These are phyloP conservation scores for Macrobrachium nipponense DNA, from an alignment of 1,140 invertebrate genomes.

Conservation along the genomic window DNA sequence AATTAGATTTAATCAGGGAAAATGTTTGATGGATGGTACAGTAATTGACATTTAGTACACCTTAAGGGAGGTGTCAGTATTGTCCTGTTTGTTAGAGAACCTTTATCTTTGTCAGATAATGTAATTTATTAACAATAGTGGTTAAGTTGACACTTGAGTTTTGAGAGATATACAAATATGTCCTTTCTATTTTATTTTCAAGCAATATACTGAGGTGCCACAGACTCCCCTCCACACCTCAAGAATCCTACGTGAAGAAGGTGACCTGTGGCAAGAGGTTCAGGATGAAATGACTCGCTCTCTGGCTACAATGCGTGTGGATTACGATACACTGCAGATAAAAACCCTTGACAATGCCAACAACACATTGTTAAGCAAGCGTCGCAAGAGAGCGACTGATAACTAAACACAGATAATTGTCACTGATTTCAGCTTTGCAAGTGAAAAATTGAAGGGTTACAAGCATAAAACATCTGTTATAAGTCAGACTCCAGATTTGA, in stretches of 20 bases:
- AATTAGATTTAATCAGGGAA: too few relatives aligned
- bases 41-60: too few relatives aligned
- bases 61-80: too few relatives aligned
- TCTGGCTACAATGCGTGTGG: constrained; percentile 91
- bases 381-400: constrained; percentile 69
- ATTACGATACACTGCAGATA: constrained; percentile 82
- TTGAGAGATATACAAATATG: neutral
- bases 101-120: too few relatives aligned
- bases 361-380: constrained; percentile 90
- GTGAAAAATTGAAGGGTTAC: too few relatives aligned
- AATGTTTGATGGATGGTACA: too few relatives aligned
- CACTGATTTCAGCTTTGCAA: too few relatives aligned
- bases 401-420: neutral
- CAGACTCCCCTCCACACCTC: constrained; percentile 93
- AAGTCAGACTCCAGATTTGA: too few relatives aligned
- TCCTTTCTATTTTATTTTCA: constrained; percentile 63
- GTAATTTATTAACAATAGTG: too few relatives aligned
- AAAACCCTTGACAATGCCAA: constrained; percentile 91
- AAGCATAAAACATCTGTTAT: too few relatives aligned
- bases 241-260: constrained; percentile 87
- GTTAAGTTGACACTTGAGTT: too few relatives aligned
- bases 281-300: constrained; percentile 99
- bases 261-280: constrained; percentile 94
- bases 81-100: too few relatives aligned
- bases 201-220: constrained; percentile 90